Percentiles rank a stretch among this genome's conserved stretches.
These are phyloP conservation scores for Aphaenogaster rudis DNA, from an alignment of 1,140 invertebrate genomes.

Conservation along the genomic window DNA sequence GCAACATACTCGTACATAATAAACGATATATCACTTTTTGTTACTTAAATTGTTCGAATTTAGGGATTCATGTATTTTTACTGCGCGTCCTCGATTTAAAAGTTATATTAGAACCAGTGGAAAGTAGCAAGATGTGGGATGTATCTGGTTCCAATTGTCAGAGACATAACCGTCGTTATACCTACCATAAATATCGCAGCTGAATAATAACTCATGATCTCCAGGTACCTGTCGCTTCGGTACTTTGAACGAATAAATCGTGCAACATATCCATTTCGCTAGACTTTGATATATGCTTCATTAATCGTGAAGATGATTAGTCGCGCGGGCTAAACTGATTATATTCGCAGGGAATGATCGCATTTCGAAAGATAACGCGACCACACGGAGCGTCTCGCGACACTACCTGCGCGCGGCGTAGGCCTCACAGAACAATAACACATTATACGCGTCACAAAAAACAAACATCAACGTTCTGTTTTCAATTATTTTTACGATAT, in stretches of 20 bases:
- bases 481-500: background rate
- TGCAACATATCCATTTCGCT: background rate
- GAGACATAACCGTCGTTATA: background rate
- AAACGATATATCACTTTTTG: background rate
- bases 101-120: background rate
- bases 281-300: background rate
- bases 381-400: background rate
- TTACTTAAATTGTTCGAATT: background rate
- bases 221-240: too few relatives aligned
- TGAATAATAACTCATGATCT: background rate
- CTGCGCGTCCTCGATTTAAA: background rate
- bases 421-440: background rate
- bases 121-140: background rate
- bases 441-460: background rate
- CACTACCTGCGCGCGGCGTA: background rate
- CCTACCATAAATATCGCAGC: background rate
- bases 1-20: too few relatives aligned
- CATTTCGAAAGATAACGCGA: background rate
- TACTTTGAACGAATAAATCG: background rate
- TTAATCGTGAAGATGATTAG: background rate
- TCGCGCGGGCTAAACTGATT: background rate
- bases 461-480: background rate
- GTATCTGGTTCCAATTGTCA: background rate
- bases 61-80: background rate
- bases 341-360: background rate